phyloP scores from a whole-genome alignment of 2,888 invertebrate species.

The Calameuta pallipes region DNA sequence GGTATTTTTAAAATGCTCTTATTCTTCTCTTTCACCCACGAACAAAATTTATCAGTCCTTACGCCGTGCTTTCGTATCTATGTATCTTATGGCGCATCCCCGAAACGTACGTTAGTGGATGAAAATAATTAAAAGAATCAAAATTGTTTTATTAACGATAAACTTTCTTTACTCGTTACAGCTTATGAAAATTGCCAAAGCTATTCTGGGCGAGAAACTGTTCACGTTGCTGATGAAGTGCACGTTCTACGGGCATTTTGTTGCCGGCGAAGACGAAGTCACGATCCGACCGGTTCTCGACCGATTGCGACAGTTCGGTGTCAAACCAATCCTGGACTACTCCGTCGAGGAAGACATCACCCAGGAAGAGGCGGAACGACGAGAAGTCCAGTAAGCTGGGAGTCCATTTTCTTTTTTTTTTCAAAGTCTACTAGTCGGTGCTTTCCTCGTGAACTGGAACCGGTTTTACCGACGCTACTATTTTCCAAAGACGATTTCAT shows the following conservation, averaged over 20 bases:
- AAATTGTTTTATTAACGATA: neutral
- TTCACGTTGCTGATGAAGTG: constrained; percentile 90
- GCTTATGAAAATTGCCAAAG: constrained; percentile 85
- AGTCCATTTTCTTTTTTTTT: constrained; percentile 10
- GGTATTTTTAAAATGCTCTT: neutral
- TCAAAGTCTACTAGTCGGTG: neutral
- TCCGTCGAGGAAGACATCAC: constrained; percentile 97
- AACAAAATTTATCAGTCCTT: no score
- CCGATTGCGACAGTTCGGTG: constrained; percentile 92
- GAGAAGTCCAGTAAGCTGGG: constrained; percentile 88
- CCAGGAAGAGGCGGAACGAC: constrained; percentile 92
- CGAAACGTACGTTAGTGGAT: no score
- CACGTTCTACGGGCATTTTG: constrained; percentile 99
- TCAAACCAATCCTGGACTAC: constrained; percentile 98
- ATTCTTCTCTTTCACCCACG: neutral
- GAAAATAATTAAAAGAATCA: no score
- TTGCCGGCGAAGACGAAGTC: constrained; percentile 94
- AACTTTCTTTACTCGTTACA: constrained; percentile 60
- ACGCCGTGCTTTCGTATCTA: no score
- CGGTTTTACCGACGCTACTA: neutral
- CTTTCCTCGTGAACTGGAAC: neutral
- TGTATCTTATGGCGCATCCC: no score
- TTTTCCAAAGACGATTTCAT: neutral
- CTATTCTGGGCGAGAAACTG: constrained; percentile 81
- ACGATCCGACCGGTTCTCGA: constrained; percentile 88